Base-by-base conservation (phyloP, 2,797 vertebrate genomes). In the Pampus argenteus region DNA sequence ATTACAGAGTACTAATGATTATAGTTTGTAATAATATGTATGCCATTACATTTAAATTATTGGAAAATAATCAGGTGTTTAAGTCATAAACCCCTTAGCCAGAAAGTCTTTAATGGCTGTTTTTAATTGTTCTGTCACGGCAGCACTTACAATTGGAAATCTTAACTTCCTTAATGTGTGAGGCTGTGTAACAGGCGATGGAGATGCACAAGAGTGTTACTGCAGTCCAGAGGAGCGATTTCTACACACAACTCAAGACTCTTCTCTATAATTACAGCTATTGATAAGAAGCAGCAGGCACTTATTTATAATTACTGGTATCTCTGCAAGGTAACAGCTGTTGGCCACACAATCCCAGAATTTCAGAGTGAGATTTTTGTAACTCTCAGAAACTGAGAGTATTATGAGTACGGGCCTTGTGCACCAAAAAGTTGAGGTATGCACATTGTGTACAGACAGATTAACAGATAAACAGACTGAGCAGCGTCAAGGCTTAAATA, bases 271-370 rank as follows among this genome's bases (percentile, higher is more conserved):
- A 93, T 93, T 91, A 89, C 77, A 81, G 79, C 79, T 85, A 91
- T 89, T 92, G 90, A 94, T 91, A 87, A 93, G 82, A 84, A 78
- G 88, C 88, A 85, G 85, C 79, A 83, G 89, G 79, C 86, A 90
- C 88, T 91, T 91, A 76, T 50, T 71, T 81, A 85, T 89, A 93
- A 91, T 92, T 91, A 91, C 55, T 66, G 74, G 81, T 88, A 80
- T 88, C 88, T 88, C 56, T 73, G 84, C 76, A 75, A 88, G 81
- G 88, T 83, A 88, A 79, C 90, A 92, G 90, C 88, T 92, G 91
- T 82, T 84, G 66, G 84, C 50, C 62, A 67, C 57, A 86, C 65
- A 72, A 76, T 79, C 78, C 58, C 72, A 76, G 63, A 80, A 67
- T 60, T 72, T 74, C 63, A 61, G 28, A 87, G 71, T 56, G 45